A percentile compares a stretch with the other conserved stretches of the same genome.
These are phyloP conservation scores for Pipra filicauda DNA, from an alignment of 2,113 vertebrate species.

Conservation along the genomic window DNA sequence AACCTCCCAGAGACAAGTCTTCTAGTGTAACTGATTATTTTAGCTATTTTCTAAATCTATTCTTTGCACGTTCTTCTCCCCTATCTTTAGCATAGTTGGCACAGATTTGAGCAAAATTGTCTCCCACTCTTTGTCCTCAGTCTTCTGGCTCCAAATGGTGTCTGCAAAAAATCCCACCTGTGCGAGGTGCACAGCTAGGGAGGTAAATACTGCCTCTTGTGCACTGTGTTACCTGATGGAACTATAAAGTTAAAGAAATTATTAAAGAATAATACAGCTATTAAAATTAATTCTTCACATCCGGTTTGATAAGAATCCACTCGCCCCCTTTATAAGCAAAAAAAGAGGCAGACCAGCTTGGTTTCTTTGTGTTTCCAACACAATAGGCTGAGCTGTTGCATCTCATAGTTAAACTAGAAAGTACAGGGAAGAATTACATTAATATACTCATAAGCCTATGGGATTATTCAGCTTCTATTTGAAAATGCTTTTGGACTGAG, in stretches of 20 bases:
- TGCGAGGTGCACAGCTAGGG: fast-evolving
- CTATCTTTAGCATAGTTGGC: neutral
- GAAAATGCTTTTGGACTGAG: neutral
- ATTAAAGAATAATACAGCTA: neutral
- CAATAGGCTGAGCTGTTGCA: neutral
- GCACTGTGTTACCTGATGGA: neutral
- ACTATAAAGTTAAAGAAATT: neutral
- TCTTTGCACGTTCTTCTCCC: neutral
- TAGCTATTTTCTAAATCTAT: neutral
- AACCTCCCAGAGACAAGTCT: neutral
- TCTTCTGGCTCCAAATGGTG: neutral
- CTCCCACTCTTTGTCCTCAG: neutral
- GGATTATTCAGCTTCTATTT: conserved; percentile 14
- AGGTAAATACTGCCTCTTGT: neutral
- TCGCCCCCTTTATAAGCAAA: neutral
- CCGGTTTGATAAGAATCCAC: neutral
- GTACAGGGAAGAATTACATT: neutral
- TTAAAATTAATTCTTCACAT: neutral
- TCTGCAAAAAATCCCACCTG: neutral
- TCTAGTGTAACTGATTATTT: neutral
- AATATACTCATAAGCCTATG: neutral
- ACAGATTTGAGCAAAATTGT: neutral
- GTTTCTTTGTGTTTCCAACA: neutral
- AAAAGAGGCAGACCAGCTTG: neutral
- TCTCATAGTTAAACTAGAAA: neutral